Evolutionary conservation across 2,113 vertebrate species (phyloP), one percentile per base, ranked within the genome.

Genomic region (Poeciliopsis turrubarensis): DNA sequence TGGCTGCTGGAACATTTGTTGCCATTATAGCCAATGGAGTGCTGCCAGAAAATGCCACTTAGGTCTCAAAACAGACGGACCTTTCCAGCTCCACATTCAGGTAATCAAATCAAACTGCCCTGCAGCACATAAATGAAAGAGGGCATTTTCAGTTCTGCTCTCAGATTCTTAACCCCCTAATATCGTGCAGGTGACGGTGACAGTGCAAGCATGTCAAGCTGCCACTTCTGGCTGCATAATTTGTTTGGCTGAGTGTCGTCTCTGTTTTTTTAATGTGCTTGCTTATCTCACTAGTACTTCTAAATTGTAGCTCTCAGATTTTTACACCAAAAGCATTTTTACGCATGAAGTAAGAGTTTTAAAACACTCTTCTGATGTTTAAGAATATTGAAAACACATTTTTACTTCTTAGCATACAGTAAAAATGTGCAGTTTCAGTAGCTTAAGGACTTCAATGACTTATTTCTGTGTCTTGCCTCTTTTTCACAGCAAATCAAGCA

Each of bases 51-150:
- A 25, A 3, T 61, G 66, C 70, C 62, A 70, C 70, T 84, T 19
- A 71, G 65, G 73, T 41, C 65, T 69, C 22, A 41, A 74, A 67
- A 72, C 27, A 78, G 60, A 37, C 31, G 5, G 37, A 41, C 65
- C 44, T 61, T 78, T 37, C 71, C 61, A 70, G 66, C 26, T 80
- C 67, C 65, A 78, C 70, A 68, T 79, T 80, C 54, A 75, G 26
- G 44, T 83, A 72, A 88, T 88, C 54, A 39, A 85, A 81, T 83
- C 76, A 87, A 75, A 65, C 69, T 13, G 60, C 80, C 70, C 31
- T 19, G 60, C 44, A 60, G 60, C 67, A 83, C 63, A 70, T 71
- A 26, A 60, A 67, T 61, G 39, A 60, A 10, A 26, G 73, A 64
- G 60, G 37, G 74, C 69, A 69, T 82, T 85, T 85, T 72, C 60